Evolutionary conservation across 2,113 vertebrate genomes (phyloP).

Genomic region (Cebidichthys violaceus): DNA sequence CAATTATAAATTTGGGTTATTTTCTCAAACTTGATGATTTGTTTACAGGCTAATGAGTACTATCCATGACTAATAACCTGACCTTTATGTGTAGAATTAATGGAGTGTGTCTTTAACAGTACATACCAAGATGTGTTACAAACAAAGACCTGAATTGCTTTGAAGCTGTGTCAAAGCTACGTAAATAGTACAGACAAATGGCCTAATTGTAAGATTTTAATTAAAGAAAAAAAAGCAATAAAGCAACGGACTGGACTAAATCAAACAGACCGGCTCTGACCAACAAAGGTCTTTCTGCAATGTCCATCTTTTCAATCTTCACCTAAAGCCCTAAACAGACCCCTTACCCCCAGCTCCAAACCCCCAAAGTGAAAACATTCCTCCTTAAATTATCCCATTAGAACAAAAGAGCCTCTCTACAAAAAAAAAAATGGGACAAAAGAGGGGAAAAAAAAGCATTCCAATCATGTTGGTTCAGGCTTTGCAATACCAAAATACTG

Average conservation of each 20-base stretch:
- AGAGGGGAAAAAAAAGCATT: conserved; percentile 62
- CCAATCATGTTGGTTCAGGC: conserved; percentile 78
- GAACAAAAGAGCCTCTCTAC: conserved; percentile 77
- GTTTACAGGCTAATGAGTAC: not conserved
- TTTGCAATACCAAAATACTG: conserved; percentile 66
- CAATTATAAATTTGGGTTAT: not conserved
- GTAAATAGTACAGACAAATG: conserved; percentile 13
- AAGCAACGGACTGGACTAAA: not conserved
- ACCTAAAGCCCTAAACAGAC: conserved; percentile 7
- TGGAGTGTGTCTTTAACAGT: not conserved
- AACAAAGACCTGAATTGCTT: conserved; percentile 13
- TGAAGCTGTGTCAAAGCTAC: not conserved
- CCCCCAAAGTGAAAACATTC: conserved; percentile 80
- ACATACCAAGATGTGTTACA: not conserved
- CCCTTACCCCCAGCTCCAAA: conserved; percentile 37
- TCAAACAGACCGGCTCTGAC: conserved; percentile 2
- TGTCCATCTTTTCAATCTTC: conserved; percentile 43
- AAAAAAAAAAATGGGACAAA: conserved; percentile 59
- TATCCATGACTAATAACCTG: not conserved
- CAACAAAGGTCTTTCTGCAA: conserved; percentile 22
- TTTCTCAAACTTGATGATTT: too few relatives aligned
- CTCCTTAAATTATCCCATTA: conserved; percentile 77
- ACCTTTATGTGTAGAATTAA: not conserved
- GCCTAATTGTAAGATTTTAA: conserved; percentile 2
- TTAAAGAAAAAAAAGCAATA: not conserved